Conservation (phyloP, 2,113 vertebrate species). For the Alosa alosa region DNA sequence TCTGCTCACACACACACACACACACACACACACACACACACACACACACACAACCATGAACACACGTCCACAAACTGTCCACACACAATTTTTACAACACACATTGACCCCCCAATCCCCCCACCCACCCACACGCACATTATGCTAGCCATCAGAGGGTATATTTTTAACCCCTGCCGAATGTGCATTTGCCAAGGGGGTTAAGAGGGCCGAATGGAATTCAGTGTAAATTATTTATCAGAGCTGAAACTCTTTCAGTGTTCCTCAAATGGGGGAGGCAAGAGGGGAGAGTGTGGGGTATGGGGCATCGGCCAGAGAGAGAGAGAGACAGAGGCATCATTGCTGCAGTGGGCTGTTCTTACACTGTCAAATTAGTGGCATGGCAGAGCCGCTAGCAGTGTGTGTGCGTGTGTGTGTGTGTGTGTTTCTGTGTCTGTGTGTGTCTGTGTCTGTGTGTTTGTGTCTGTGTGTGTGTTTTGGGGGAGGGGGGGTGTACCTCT, state of each 20-base stretch:
- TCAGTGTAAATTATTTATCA: constrained; percentile 76
- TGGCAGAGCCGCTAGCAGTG: neutral
- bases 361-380: constrained; percentile 1
- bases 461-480: neutral
- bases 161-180: constrained; percentile 67
- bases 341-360: neutral
- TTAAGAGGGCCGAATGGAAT: constrained; percentile 68
- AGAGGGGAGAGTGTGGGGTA: constrained; percentile 48
- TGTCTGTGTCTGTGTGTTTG: neutral
- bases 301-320: constrained; percentile 36
- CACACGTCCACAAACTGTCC: constrained; percentile 24
- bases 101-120: neutral
- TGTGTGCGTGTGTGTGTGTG: neutral
- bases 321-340: constrained; percentile 23
- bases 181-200: constrained; percentile 66
- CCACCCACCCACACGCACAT: constrained; percentile 44
- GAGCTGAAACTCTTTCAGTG: constrained; percentile 76
- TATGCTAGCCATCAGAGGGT: constrained; percentile 50
- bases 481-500: neutral
- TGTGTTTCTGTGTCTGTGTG: neutral
- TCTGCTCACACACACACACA: neutral
- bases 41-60: constrained; percentile 32
- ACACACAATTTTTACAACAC: neutral
- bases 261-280: constrained; percentile 56
- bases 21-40: constrained; percentile 41